A percentile compares a stretch with the other conserved stretches of the same genome.
These are phyloP conservation scores for Drosophila obscura DNA, from an alignment of 1,140 invertebrate species.

Conservation along the genomic window DNA sequence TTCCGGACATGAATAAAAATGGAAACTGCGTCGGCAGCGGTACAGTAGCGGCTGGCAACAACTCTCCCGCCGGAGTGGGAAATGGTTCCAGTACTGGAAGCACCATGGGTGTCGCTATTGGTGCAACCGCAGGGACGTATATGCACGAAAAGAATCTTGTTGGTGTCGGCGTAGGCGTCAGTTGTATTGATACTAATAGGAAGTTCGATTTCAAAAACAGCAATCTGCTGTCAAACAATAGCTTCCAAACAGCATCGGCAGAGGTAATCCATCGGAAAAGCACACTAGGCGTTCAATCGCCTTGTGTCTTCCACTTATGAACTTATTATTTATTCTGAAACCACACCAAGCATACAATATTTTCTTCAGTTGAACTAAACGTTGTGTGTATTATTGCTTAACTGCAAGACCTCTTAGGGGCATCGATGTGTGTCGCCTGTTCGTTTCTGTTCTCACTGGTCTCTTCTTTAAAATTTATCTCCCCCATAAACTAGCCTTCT, in stretches of 20 bases:
- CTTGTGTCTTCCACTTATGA: too few species aligned
- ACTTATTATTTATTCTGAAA: too few species aligned
- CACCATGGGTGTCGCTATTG: conserved; percentile 24
- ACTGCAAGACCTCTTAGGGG: too few species aligned
- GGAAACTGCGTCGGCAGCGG: conserved; percentile 2
- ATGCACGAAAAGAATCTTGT: conserved; percentile 54
- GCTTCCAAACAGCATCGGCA: conserved; percentile 52
- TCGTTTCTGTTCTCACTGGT: too few species aligned
- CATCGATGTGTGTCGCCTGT: too few species aligned
- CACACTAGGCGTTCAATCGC: not conserved
- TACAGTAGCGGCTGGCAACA: conserved; percentile 10
- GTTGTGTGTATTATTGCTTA: too few species aligned
- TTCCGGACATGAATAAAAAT: conserved; percentile 39
- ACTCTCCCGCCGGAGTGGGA: conserved; percentile 1
- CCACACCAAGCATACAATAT: too few species aligned
- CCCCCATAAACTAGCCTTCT: too few species aligned
- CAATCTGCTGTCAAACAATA: conserved; percentile 59
- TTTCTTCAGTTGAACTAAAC: too few species aligned
- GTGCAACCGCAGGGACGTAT: conserved; percentile 37
- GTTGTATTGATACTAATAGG: conserved; percentile 54
- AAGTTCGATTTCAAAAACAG: conserved; percentile 66
- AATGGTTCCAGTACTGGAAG: conserved; percentile 17
- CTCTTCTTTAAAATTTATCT: too few species aligned
- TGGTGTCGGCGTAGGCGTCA: conserved; percentile 42
- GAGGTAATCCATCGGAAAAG: conserved; percentile 52